A percentile compares a stretch with the other conserved stretches of the same genome.
These are phyloP conservation scores for Paramormyrops kingsleyae DNA, from an alignment of 2,113 vertebrate genomes.

Conservation along the genomic window DNA sequence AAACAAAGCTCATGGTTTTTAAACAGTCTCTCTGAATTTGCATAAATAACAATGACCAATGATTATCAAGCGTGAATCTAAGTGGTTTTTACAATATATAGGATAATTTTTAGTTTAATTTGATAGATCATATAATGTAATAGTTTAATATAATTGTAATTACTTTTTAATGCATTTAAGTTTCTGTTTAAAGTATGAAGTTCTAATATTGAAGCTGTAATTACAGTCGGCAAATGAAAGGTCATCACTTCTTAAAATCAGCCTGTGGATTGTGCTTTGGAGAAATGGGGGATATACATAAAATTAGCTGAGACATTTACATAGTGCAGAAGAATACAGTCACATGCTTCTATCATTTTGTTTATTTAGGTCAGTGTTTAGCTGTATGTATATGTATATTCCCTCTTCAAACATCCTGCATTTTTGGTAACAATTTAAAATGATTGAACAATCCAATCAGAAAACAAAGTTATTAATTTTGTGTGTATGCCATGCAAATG, in stretches of 20 bases:
- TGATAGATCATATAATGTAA: not conserved
- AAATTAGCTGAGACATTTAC: not conserved
- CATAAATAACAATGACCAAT: not conserved
- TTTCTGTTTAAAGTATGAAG: constrained; percentile 6
- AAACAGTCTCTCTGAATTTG: not conserved
- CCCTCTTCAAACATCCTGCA: not conserved
- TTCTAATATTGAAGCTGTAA: not conserved
- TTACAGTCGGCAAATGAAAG: not conserved
- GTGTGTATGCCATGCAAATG: not conserved
- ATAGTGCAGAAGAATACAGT: not conserved
- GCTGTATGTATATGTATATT: not conserved
- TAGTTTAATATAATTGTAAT: constrained; percentile 7
- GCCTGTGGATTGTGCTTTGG: not conserved
- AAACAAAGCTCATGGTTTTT: not conserved
- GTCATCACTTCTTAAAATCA: not conserved
- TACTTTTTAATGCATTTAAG: constrained; percentile 2
- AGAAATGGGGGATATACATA: not conserved
- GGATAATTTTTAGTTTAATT: not conserved
- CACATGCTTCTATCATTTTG: not conserved
- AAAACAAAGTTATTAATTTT: not conserved
- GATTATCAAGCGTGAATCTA: not conserved
- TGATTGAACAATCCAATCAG: not conserved
- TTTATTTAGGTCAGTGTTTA: not conserved
- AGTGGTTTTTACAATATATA: constrained; percentile 4
- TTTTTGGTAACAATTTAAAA: not conserved